A percentile compares a stretch with the other conserved stretches of the same genome.
phyloP scores from a whole-genome alignment of 2,113 vertebrate genomes.

The Holacanthus passer region DNA sequence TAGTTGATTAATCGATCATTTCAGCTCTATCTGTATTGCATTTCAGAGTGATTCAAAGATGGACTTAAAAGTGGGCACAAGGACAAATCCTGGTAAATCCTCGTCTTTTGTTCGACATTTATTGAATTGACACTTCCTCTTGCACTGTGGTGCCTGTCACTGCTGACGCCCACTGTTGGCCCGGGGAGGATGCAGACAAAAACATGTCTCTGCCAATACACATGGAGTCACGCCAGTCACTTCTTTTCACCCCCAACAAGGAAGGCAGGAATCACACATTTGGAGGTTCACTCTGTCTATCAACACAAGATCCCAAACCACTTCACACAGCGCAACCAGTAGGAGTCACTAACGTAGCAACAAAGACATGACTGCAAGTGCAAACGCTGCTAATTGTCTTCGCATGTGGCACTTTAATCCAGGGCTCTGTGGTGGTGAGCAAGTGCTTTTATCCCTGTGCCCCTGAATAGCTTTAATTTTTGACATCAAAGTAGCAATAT shows the following conservation, averaged over 20 bases:
- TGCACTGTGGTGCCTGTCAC: neutral
- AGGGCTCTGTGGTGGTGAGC: neutral
- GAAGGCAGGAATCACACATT: neutral
- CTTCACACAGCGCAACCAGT: neutral
- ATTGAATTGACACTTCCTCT: slow-evolving; percentile 12
- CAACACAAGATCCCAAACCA: slow-evolving; percentile 1
- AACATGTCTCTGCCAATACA: slow-evolving; percentile 27
- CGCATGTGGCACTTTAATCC: slow-evolving; percentile 2
- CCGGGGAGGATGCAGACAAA: slow-evolving; percentile 30
- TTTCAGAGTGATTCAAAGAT: slow-evolving; percentile 1
- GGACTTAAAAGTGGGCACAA: neutral
- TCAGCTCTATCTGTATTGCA: neutral
- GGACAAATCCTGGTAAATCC: neutral
- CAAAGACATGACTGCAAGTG: slow-evolving; percentile 21
- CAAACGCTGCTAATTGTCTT: slow-evolving; percentile 38
- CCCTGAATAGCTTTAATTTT: slow-evolving; percentile 29
- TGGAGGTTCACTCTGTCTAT: neutral
- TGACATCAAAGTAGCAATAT: slow-evolving; percentile 22
- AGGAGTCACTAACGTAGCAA: slow-evolving; percentile 42
- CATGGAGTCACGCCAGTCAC: neutral
- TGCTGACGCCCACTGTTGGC: slow-evolving; percentile 21
- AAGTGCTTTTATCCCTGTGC: slow-evolving; percentile 9
- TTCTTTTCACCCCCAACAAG: neutral
- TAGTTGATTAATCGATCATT: neutral
- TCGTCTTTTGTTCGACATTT: slow-evolving; percentile 29